Evolutionary conservation across 2,888 invertebrate species (phyloP).

Genomic region (Drosophila leonis): DNA sequence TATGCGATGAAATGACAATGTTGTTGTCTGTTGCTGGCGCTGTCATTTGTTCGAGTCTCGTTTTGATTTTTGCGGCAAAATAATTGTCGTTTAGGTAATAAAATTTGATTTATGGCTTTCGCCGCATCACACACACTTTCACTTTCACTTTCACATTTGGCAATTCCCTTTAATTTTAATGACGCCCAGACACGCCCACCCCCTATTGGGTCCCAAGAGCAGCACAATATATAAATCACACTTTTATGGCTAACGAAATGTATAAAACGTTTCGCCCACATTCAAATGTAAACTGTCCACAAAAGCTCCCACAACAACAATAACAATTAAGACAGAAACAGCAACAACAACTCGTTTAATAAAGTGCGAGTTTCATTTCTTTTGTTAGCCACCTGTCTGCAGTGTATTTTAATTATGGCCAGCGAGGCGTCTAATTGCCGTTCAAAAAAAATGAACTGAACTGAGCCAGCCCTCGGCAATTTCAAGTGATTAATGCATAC

Average conservation of each 20-base stretch:
- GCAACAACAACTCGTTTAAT: constrained; percentile 28
- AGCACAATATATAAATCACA: constrained; percentile 32
- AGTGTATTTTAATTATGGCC: constrained; percentile 43
- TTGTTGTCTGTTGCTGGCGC: constrained; percentile 35
- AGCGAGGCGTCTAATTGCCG: constrained; percentile 57
- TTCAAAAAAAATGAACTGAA: constrained; percentile 44
- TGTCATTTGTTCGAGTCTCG: constrained; percentile 54
- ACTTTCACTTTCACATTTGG: constrained; percentile 47
- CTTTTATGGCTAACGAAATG: constrained; percentile 40
- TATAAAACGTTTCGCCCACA: constrained; percentile 24
- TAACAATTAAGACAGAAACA: constrained; percentile 31
- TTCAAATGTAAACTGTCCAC: constrained; percentile 39
- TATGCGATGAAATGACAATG: constrained; percentile 32
- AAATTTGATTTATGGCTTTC: constrained; percentile 69
- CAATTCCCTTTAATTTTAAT: constrained; percentile 58
- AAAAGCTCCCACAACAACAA: constrained; percentile 52
- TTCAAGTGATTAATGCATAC: constrained; percentile 44
- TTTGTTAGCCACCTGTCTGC: constrained; percentile 16
- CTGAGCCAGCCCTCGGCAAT: constrained; percentile 14
- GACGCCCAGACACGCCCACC: constrained; percentile 28
- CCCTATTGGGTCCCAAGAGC: neutral
- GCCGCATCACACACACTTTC: constrained; percentile 58
- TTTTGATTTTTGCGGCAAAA: constrained; percentile 71
- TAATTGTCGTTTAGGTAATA: constrained; percentile 78
- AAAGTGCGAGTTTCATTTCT: constrained; percentile 35